Conservation (phyloP, 2,113 vertebrate species). For the Equus przewalskii region DNA sequence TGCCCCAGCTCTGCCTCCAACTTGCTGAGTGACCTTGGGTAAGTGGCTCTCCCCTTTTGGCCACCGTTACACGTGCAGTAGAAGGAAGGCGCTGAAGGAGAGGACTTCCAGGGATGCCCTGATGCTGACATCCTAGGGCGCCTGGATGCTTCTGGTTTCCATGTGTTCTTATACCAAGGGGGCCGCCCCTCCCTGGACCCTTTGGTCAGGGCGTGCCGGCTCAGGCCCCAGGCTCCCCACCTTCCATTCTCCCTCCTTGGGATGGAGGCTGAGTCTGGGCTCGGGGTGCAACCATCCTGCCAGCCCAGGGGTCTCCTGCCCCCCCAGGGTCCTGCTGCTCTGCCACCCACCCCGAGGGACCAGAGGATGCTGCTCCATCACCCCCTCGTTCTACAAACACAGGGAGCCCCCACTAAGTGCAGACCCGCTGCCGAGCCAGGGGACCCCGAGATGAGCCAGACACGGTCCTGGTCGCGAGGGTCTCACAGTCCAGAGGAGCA, state of each 20-base stretch:
- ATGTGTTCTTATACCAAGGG: fast-evolving
- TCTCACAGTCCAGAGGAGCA: background rate
- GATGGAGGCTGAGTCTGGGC: background rate
- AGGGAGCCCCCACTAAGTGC: background rate
- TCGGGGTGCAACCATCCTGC: background rate
- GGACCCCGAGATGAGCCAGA: background rate
- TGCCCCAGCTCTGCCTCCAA: background rate
- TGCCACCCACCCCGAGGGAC: background rate
- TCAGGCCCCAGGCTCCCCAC: background rate
- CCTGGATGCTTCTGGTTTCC: background rate
- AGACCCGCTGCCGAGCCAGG: background rate
- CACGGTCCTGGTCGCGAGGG: background rate
- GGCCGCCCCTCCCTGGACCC: background rate
- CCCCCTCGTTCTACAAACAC: background rate
- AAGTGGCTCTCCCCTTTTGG: background rate
- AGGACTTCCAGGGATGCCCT: background rate
- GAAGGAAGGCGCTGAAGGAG: background rate
- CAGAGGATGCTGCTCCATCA: fast-evolving
- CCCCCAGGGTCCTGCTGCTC: background rate
- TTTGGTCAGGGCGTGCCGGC: background rate
- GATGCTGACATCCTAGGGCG: too few relatives aligned
- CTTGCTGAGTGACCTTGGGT: background rate
- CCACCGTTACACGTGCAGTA: background rate
- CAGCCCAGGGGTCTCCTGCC: background rate
- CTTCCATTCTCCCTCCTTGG: background rate